Base-by-base conservation (phyloP, 2,888 invertebrate species). In the Drosophila bunnanda region DNA sequence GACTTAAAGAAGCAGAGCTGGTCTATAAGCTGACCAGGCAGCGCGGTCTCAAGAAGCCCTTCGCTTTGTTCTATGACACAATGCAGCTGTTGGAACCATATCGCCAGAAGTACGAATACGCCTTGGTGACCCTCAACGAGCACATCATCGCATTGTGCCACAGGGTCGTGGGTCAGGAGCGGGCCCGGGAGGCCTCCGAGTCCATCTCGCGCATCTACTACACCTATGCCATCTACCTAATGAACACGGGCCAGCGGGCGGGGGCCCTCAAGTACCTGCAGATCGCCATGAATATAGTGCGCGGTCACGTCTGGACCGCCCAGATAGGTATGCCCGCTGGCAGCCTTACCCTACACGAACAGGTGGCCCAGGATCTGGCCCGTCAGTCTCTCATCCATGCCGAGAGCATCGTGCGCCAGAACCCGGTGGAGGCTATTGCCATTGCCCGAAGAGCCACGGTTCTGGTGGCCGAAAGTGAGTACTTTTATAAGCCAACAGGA, bases 121-220 rank as follows among this genome's bases (percentile, higher is more conserved):
- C 84, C 0, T 43, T 89, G 28, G 75, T 70, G 25, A 74, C 76
- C 15, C 78, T 90, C 25, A 76, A 84, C 64, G 88, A 89, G 65
- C 77, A 76, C 28, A 79, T 91, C 9, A 78, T 90, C 7, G 78
- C 79, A 5, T 57, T 84, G 61, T 78, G 80, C 46, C 73, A 75
- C 68, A 67, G 76, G 54, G 72, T 89, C 3, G 65, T 76, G 7
- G 76, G 71, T 0, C 55, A 77, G 48, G 80, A 13, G 58, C 73
- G 15, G 25, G 13, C 1, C 8, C n/a, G n/a, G 9, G 0, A 79
- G 20, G 87, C 89, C 0, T 70, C 74, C 8, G 89, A 91, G 44
- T 77, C 78, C 43, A 81, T 90, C 20, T 79, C 90, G 0, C 81
- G 88, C 41, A 90, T 91, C 52, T 90, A 84, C 58, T 79, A 78